A percentile compares a stretch with the other conserved stretches of the same genome.
These are phyloP conservation scores for Palloptera scutellata DNA, from an alignment of 2,888 invertebrate species.

Conservation along the genomic window DNA sequence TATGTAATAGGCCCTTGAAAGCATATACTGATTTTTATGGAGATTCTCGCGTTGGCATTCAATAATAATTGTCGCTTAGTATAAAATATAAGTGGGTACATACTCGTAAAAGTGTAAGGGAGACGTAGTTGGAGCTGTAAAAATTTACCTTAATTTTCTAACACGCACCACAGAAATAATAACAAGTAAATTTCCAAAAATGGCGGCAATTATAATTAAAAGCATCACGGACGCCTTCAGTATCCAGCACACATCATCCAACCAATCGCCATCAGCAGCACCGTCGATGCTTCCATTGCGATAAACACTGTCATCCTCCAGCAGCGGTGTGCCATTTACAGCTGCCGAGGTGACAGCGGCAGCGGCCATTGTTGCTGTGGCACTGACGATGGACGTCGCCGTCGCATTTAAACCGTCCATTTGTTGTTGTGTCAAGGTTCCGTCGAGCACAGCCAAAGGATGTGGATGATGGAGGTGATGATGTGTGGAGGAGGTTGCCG, in stretches of 20 bases:
- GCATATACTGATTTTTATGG: too few relatives aligned
- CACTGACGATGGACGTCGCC: slow-evolving; percentile 35
- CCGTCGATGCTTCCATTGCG: slow-evolving; percentile 15
- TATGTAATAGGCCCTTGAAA: too few relatives aligned
- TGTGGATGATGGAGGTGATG: slow-evolving; percentile 34
- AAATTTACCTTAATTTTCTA: slow-evolving; percentile 67
- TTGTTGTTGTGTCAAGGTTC: slow-evolving; percentile 32
- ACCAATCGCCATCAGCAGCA: slow-evolving; percentile 60
- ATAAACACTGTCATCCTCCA: slow-evolving; percentile 32
- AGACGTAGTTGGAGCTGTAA: neutral
- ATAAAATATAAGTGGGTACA: too few relatives aligned
- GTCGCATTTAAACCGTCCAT: slow-evolving; percentile 36
- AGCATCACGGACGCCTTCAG: slow-evolving; percentile 84
- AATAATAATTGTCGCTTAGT: too few relatives aligned
- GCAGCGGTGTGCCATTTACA: slow-evolving; percentile 42
- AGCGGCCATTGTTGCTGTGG: slow-evolving; percentile 32
- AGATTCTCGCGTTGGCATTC: too few relatives aligned
- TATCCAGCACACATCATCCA: slow-evolving; percentile 69
- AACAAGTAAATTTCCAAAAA: slow-evolving; percentile 89
- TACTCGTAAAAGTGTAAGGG: too few relatives aligned
- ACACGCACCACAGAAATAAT: slow-evolving; percentile 86
- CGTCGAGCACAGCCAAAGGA: slow-evolving; percentile 43
- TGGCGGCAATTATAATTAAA: slow-evolving; percentile 85
- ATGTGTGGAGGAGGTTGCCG: slow-evolving; percentile 30
- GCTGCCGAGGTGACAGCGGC: slow-evolving; percentile 32